These are phyloP conservation scores for Acanthacorydalis orientalis DNA, from an alignment of 2,888 invertebrate species.

Conservation along the genomic window DNA sequence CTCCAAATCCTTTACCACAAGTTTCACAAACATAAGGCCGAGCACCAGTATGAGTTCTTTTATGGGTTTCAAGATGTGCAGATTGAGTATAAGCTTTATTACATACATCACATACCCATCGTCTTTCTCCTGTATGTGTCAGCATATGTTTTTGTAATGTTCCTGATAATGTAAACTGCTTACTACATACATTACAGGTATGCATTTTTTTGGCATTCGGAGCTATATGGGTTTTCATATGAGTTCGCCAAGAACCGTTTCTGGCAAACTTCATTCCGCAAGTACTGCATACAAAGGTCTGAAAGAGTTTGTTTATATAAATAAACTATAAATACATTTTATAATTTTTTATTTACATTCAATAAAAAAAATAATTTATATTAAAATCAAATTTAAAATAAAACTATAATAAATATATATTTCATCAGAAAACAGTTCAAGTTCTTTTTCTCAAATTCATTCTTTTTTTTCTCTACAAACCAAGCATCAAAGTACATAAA, in stretches of 20 bases:
- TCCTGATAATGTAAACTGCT: conserved; percentile 12
- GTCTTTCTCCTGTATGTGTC: conserved; percentile 14
- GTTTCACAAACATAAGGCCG: conserved; percentile 13
- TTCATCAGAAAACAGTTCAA: too few species aligned
- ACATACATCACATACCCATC: conserved; percentile 12
- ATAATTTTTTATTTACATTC: too few species aligned
- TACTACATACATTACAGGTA: conserved; percentile 12
- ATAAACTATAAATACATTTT: not conserved
- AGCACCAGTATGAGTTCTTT: conserved; percentile 11
- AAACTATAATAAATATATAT: not conserved
- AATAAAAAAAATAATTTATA: not conserved
- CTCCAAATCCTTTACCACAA: conserved; percentile 14
- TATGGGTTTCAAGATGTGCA: conserved; percentile 12
- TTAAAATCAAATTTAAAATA: too few species aligned
- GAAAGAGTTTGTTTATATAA: too few species aligned
- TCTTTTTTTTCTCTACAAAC: not conserved
- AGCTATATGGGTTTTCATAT: conserved; percentile 13
- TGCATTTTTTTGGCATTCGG: conserved; percentile 12
- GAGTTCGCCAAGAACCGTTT: conserved; percentile 13
- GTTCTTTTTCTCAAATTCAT: too few species aligned
- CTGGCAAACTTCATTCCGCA: conserved; percentile 14
- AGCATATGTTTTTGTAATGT: conserved; percentile 14
- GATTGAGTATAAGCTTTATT: conserved; percentile 12
- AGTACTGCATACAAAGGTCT: conserved; percentile 10
- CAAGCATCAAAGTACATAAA: not conserved